Conservation (phyloP, 2,888 invertebrate genomes). For the Boloria selene region DNA sequence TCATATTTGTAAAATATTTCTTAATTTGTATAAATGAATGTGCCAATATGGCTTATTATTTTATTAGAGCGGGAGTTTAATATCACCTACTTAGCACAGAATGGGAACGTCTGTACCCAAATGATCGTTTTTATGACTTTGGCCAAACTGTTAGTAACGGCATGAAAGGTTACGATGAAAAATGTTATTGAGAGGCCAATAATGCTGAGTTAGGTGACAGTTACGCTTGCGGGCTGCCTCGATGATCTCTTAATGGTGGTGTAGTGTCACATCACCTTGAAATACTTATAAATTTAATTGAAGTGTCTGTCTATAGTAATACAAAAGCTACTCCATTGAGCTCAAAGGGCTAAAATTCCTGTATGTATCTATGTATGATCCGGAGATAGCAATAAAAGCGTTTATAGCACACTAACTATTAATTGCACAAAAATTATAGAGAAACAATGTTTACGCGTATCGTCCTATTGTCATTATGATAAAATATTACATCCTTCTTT, state of each 20-base stretch:
- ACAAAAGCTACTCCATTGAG: too few species aligned
- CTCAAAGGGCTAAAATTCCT: too few species aligned
- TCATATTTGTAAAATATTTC: neutral
- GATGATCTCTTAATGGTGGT: constrained; percentile 53
- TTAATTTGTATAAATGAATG: neutral
- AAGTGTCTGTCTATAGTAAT: too few species aligned
- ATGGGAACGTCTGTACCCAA: constrained; percentile 1
- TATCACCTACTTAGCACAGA: neutral
- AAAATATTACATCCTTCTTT: too few species aligned
- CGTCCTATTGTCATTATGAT: too few species aligned
- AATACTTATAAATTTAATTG: constrained; percentile 34
- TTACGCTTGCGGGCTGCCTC: constrained; percentile 47
- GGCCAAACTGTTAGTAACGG: constrained; percentile 9
- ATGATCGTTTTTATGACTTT: constrained; percentile 16
- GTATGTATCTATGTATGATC: too few species aligned
- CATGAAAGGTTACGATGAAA: constrained; percentile 22
- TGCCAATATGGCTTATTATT: constrained; percentile 3
- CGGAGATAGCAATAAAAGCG: too few species aligned
- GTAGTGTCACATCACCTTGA: constrained; percentile 52
- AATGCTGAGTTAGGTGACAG: constrained; percentile 61
- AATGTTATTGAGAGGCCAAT: constrained; percentile 46
- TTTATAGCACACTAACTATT: too few species aligned
- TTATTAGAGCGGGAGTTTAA: constrained; percentile 12
- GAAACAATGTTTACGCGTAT: too few species aligned
- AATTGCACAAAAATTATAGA: too few species aligned